Evolutionary conservation across 2,797 vertebrate genomes (phyloP), one percentile per base, ranked within the genome.

Genomic region (Borostomias antarcticus): DNA sequence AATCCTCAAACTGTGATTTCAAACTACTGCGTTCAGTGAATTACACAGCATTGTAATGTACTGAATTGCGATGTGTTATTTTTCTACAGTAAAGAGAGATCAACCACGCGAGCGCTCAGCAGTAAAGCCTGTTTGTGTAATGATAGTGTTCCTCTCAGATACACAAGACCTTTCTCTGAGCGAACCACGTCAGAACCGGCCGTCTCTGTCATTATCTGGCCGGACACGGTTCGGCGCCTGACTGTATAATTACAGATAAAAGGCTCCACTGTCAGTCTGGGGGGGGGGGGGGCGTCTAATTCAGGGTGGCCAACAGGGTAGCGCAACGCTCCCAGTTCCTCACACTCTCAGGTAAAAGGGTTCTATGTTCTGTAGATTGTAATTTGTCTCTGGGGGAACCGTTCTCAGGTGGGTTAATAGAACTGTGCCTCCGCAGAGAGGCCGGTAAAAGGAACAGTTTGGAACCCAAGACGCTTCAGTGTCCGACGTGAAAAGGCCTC

Each of bases 61-160:
- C n/a, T 56, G n/a, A 56, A 32, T 30, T 56, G 53, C 7, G 32
- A 17, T 32, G 29, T 56, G 9, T 25, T 53, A 28, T 53, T 53
- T 53, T 53, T 53, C 7, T 56, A n/a, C 28, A 56, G 32, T 56
- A 56, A 32, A 56, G 28, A 19, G 7, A 7, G 8, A 32, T 56
- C 32, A 29, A 56, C 17, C 17, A n/a, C 13, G 32, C n/a, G n/a
- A n/a, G n/a, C n/a, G n/a, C 9, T 50, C 9, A 8, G 1, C 47
- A 1, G 8, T 50, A 19, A 10, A 6, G 32, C 9, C 21, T 23
- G 19, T 50, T 19, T 23, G 28, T 32, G 53, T 30, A 56, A 51
- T 51, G 8, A 51, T 21, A 51, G 48, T 28, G 19, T 3, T 23
- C 9, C 15, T 45, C 0, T 3, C 5, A 5, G 40, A n/a, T 15